phyloP scores from a whole-genome alignment of 2,888 invertebrate species.

The Deilephila elpenor region DNA sequence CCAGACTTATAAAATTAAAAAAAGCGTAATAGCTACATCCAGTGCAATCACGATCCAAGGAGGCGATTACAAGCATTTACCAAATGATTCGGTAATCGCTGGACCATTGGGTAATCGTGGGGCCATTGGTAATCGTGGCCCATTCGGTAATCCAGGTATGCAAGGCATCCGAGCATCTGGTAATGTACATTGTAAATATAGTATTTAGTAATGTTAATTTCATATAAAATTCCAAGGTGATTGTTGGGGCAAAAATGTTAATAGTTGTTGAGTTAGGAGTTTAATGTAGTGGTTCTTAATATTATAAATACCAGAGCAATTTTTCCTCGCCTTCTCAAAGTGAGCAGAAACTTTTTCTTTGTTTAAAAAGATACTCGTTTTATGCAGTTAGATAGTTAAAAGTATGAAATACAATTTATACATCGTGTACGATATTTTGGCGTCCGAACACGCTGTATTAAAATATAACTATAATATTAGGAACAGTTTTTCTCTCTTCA shows the following conservation, averaged over 20 bases:
- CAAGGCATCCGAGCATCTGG: conserved; percentile 46
- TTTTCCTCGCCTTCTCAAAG: too few species aligned
- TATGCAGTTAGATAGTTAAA: too few species aligned
- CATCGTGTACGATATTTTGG: too few species aligned
- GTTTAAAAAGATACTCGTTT: too few species aligned
- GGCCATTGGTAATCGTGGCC: conserved; percentile 52
- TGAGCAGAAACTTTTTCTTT: too few species aligned
- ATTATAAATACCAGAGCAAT: too few species aligned
- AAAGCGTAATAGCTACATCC: conserved; percentile 67
- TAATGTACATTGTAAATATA: conserved; percentile 59
- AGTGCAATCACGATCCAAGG: conserved; percentile 71
- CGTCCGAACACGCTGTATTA: too few species aligned
- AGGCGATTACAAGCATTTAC: conserved; percentile 81
- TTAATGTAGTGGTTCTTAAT: background rate
- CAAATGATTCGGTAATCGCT: conserved; percentile 78
- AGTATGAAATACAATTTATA: too few species aligned
- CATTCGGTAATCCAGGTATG: conserved; percentile 47
- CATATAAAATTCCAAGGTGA: conserved; percentile 55
- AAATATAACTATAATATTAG: too few species aligned
- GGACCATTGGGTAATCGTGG: conserved; percentile 59
- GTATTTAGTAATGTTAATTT: conserved; percentile 64
- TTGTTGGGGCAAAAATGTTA: conserved; percentile 32
- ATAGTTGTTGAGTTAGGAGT: background rate
- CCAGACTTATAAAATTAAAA: conserved; percentile 44
- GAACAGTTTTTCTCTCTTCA: too few species aligned